Evolutionary conservation across 2,888 invertebrate species (phyloP).

Genomic region (Drosophila acutilabella): DNA sequence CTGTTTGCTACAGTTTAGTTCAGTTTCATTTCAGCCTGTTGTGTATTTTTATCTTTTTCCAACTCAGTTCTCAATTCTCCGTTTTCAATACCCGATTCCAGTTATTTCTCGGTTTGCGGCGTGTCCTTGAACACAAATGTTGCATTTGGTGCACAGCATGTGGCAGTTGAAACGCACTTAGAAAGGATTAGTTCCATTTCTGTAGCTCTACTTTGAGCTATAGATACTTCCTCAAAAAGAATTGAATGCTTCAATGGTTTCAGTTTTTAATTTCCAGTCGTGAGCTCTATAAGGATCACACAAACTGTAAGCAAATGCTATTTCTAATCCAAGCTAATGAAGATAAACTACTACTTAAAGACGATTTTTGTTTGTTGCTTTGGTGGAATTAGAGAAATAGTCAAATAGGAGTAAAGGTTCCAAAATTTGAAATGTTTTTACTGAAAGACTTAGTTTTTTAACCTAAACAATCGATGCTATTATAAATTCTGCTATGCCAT

Average conservation of each 20-base stretch:
- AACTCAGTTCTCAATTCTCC: neutral
- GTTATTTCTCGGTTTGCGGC: constrained; percentile 20
- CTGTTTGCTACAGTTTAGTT: constrained; percentile 13
- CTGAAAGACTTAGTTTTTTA: no score
- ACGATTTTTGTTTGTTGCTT: neutral
- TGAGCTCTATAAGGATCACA: constrained; percentile 31
- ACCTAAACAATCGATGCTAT: neutral
- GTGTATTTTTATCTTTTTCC: constrained; percentile 2
- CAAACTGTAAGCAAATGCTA: constrained; percentile 46
- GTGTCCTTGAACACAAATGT: constrained; percentile 77
- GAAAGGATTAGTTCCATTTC: constrained; percentile 66
- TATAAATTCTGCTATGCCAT: no score
- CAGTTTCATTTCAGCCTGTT: constrained; percentile 18
- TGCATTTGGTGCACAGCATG: constrained; percentile 75
- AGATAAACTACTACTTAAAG: neutral
- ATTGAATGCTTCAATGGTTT: constrained; percentile 20
- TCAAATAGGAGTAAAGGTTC: no score
- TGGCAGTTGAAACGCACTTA: constrained; percentile 66
- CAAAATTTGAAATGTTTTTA: no score
- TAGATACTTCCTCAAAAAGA: constrained; percentile 18
- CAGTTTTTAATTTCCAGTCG: constrained; percentile 33
- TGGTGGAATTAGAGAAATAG: neutral
- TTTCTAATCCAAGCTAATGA: constrained; percentile 6
- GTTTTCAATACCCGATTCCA: neutral
- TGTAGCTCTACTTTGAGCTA: constrained; percentile 17